These are phyloP conservation scores for Laothoe populi DNA, from an alignment of 2,888 invertebrate genomes.

Conservation along the genomic window DNA sequence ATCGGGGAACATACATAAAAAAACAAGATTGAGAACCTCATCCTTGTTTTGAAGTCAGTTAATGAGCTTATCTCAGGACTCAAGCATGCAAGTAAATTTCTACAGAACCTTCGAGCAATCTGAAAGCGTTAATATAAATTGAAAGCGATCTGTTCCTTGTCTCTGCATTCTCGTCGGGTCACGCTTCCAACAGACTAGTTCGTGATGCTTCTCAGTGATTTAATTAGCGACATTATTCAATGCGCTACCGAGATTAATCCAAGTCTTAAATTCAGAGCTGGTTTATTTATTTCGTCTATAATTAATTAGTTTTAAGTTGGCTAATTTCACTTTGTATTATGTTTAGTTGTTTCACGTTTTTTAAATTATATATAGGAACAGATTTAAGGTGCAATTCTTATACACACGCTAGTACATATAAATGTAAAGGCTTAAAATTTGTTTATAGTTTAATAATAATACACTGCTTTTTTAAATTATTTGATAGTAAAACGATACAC, in stretches of 20 bases:
- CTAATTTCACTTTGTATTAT: background rate
- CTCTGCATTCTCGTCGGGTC: constrained; percentile 58
- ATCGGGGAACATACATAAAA: too few relatives aligned
- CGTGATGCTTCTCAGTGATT: constrained; percentile 52
- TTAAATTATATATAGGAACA: too few relatives aligned
- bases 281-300: background rate
- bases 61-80: too few relatives aligned
- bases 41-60: too few relatives aligned
- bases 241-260: constrained; percentile 18
- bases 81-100: background rate
- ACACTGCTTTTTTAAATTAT: too few relatives aligned
- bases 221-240: constrained; percentile 25
- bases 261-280: background rate
- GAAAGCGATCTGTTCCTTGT: constrained; percentile 69
- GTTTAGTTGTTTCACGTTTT: too few relatives aligned
- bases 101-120: constrained; percentile 28
- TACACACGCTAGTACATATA: too few relatives aligned
- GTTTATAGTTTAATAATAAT: too few relatives aligned
- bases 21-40: too few relatives aligned
- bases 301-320: background rate
- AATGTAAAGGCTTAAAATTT: too few relatives aligned
- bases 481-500: too few relatives aligned
- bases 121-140: constrained; percentile 56
- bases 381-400: too few relatives aligned
- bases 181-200: constrained; percentile 51